Base-by-base conservation (phyloP, 2,888 invertebrate species). In the Temnothorax rugatulus region DNA sequence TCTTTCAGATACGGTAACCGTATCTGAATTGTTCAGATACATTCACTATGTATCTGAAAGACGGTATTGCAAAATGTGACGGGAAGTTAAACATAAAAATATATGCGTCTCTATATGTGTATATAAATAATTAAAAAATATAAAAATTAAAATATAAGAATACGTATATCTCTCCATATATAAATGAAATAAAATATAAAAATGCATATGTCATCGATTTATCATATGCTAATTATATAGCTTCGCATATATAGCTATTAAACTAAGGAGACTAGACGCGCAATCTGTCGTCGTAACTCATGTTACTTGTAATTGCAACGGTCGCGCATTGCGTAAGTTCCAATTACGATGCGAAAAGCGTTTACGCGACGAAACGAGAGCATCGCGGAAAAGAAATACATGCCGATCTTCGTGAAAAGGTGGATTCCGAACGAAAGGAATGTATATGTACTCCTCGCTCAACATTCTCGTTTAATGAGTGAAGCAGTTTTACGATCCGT, bases 281-380 rank as follows among this genome's bases (percentile, higher is more conserved):
- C 25, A 61, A 63, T 79, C 54, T 34, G 21, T 47, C 41, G 41
- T 44, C 13, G 64, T 47, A 34, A 8, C 66, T 44, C 34, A 50
- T 47, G 44, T 66, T 44, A 69, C 73, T 87, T 85, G 71, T 87
- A 38, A n/a, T 83, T 64, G 64, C 82, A 82, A 84, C 54, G 38
- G 13, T 76, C 69, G 34, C 38, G 15, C 54, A 61, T 89, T 88
- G 68, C 84, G 66, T 83, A 89, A 89, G 34, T 61, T 54, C 9
- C 84, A 73, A 87, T 85, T 86, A 86, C 57, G 68, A 86, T 84
- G 79, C 73, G 66, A 76, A 83, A 71, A 82, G 29, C 69, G 44
- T 86, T 86, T 82, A 69, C 18, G 15, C 18, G 41, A 57, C 29
- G 61, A 82, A 90, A 87, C 38, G 57, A 50, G 69, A 88, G 18